Evolutionary conservation across 2,888 invertebrate genomes (phyloP), one percentile per base, ranked within the genome.

Genomic region (Eupithecia exiguata): DNA sequence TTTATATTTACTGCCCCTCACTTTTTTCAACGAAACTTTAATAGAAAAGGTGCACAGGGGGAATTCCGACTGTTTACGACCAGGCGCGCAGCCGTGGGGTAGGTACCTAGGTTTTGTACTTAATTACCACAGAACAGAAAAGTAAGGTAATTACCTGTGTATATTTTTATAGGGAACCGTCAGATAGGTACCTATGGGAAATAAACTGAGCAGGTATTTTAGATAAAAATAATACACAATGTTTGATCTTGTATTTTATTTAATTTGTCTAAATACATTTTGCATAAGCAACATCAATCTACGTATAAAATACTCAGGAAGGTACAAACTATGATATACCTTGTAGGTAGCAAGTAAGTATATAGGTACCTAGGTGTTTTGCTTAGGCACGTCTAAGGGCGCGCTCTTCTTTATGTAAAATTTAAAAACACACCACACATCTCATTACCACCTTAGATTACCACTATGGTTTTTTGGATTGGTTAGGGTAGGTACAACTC

Each of bases 241-340:
- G 62, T 62, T 43, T 25, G 16, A 10, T 63, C 7, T 63, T 66
- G n/a, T 67, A 21, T n/a, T 63, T 53, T 63, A 63, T 69, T 58
- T 62, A 58, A 63, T 70, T 68, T 74, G 46, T 75, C 69, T 75
- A 74, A 21, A 46, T 77, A 76, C 70, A 73, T 69, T 58, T 77
- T 81, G 78, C 85, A 85, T 84, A 90, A 89, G 89, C 90, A 88
- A 90, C 88, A 89, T 84, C 85, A 84, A 90, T 84, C 80, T 66
- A 66, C 66, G 18, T 71, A 74, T 69, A 66, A 70, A 69, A 69
- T 73, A 66, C 65, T 65, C 14, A 65, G 36, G 65, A 65, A 38
- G 25, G 21, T 66, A 58, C 18, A 62, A n/a, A n/a, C n/a, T n/a
- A 62, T 62, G 35, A 16, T 43, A 16, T 16, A 43, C 4, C 9